Conservation (phyloP, 2,797 vertebrate species). For the Echeneis naucrates region DNA sequence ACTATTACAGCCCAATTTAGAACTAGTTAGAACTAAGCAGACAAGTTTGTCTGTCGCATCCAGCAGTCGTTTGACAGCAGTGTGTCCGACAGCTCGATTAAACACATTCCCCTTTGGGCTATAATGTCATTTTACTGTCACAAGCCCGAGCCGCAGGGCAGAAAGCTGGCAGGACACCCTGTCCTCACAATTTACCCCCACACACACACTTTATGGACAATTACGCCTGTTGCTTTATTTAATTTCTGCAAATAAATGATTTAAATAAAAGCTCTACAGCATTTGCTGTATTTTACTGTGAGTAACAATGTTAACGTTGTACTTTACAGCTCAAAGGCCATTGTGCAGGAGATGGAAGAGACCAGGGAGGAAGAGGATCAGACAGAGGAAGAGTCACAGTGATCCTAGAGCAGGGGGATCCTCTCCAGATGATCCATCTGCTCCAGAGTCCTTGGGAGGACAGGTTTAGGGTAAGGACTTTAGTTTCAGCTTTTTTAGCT, state of each 20-base stretch:
- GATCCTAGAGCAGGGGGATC: slow-evolving; percentile 90
- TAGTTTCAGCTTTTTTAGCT: slow-evolving; percentile 14
- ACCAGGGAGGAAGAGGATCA: slow-evolving; percentile 73
- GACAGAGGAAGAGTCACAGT: slow-evolving; percentile 85
- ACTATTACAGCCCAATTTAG: slow-evolving; percentile 57
- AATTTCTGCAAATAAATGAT: neutral
- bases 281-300: neutral
- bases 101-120: slow-evolving; percentile 15
- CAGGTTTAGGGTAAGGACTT: slow-evolving; percentile 90
- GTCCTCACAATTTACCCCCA: slow-evolving; percentile 33
- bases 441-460: slow-evolving; percentile 96
- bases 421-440: slow-evolving; percentile 95
- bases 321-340: slow-evolving; percentile 88
- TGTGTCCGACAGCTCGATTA: slow-evolving; percentile 12
- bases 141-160: slow-evolving; percentile 29
- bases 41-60: slow-evolving; percentile 14
- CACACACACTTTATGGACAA: neutral
- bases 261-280: neutral
- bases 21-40: slow-evolving; percentile 36
- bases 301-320: slow-evolving; percentile 38
- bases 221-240: slow-evolving; percentile 14
- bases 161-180: slow-evolving; percentile 37
- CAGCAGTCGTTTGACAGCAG: slow-evolving; percentile 27
- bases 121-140: slow-evolving; percentile 50
- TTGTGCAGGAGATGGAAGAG: slow-evolving; percentile 80